Base-by-base conservation (phyloP, 2,113 vertebrate genomes). In the Neopipo cinnamomea region DNA sequence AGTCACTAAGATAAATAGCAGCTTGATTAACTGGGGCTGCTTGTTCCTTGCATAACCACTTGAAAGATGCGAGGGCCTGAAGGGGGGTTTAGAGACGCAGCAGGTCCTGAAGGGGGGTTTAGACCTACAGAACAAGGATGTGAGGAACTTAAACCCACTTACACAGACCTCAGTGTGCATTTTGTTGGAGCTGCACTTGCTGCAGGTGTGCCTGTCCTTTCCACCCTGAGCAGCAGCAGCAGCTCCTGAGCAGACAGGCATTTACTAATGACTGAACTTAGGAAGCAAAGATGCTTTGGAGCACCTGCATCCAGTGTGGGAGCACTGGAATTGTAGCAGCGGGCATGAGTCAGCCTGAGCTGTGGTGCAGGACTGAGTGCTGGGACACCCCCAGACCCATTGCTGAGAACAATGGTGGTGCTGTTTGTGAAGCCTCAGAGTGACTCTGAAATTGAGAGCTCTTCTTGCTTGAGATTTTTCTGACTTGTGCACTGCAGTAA, bases 361-460 rank as follows among this genome's bases (percentile, higher is more conserved):
- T 11, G 5, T 2, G 8, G 30, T 33, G 41, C 22, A 35, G 59
- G n/a, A 39, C 44, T 0, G 0, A 52, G 39, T 13, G 27, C 58
- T n/a, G 24, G 23, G 73, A 12, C 14, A 14, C 8, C 7, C 47
- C 35, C 46, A 3, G 2, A 18, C 8, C 5, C 3, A 1, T 3
- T 33, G 56, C 68, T 47, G 28, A 71, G n/a, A 12, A 20, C 25
- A 24, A 6, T 1, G 1, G 15, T 17, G 8, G 20, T 63, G 23
- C 5, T 35, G 33, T 3, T 61, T 17, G 35, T 62, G 44, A 91
- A 41, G 28, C 16, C 20, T 58, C 35, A 30, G 53, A 78, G 49
- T 5, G 37, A 13, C 31, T 63, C 8, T 44, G 58, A 63, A 56
- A 44, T 55, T 47, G 41, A 62, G 24, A 35, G 30, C 4, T 62